These are phyloP conservation scores for Lasioglossum morio DNA, from an alignment of 2,888 invertebrate species.

Conservation along the genomic window DNA sequence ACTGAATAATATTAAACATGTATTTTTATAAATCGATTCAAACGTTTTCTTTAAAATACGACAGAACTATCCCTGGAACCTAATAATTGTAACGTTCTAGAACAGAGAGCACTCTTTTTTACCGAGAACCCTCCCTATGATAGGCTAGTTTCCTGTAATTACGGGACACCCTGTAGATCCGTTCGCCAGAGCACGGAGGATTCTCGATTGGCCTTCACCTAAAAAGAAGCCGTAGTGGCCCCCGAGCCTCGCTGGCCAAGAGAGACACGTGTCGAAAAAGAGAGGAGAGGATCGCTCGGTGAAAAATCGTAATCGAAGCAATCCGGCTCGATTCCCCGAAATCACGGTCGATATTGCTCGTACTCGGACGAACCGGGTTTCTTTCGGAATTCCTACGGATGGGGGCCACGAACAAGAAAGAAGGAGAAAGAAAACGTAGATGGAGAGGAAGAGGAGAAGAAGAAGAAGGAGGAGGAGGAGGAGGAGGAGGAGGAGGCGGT, in stretches of 20 bases:
- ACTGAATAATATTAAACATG: no score
- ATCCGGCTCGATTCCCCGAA: conserved; percentile 35
- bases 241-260: conserved; percentile 10
- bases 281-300: conserved; percentile 4
- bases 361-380: conserved; percentile 3
- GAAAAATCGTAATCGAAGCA: conserved; percentile 33
- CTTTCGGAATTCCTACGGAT: conserved; percentile 29
- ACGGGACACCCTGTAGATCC: not conserved
- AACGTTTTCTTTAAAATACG: no score
- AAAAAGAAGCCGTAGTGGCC: conserved; percentile 25
- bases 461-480: conserved; percentile 1
- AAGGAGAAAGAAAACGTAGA: not conserved
- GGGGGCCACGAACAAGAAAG: conserved; percentile 10
- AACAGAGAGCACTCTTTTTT: not conserved
- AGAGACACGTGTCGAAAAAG: conserved; percentile 29
- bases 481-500: conserved; percentile 2
- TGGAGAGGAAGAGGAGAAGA: not conserved
- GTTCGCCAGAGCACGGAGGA: not conserved
- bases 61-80: no score
- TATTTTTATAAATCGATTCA: no score
- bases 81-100: not conserved
- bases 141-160: not conserved
- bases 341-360: conserved; percentile 37
- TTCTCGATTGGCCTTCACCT: conserved; percentile 48
- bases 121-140: not conserved